Evolutionary conservation across 1,140 invertebrate species (phyloP).

Genomic region (Sweltsa coloradensis): DNA sequence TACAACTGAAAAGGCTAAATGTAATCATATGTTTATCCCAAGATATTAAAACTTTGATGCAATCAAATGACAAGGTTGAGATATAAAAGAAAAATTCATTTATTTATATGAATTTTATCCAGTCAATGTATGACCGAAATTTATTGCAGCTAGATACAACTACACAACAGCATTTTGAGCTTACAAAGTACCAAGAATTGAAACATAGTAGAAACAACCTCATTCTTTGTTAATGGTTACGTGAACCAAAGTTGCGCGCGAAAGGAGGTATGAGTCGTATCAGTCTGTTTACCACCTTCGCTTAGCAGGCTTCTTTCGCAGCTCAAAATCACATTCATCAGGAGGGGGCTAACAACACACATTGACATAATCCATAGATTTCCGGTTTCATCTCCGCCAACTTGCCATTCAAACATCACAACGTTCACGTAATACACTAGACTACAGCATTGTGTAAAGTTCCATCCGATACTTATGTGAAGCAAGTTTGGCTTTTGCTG

Average conservation of each 20-base stretch:
- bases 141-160: constrained; percentile 12
- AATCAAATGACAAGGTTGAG: too few relatives aligned
- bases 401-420: not conserved
- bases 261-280: not conserved
- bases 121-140: not conserved
- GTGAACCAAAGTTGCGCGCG: not conserved
- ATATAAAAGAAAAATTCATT: too few relatives aligned
- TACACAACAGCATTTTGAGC: constrained; percentile 14
- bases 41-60: too few relatives aligned
- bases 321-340: not conserved
- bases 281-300: not conserved
- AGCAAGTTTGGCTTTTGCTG: too few relatives aligned
- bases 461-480: too few relatives aligned
- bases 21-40: too few relatives aligned
- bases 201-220: constrained; percentile 10
- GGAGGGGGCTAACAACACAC: not conserved
- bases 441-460: too few relatives aligned
- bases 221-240: not conserved
- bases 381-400: not conserved
- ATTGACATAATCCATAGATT: not conserved
- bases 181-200: constrained; percentile 16
- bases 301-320: not conserved
- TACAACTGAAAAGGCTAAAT: too few relatives aligned
- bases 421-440: not conserved
- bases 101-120: too few relatives aligned